phyloP scores from a whole-genome alignment of 2,797 vertebrate species.

The Halcyon chelicuti region DNA sequence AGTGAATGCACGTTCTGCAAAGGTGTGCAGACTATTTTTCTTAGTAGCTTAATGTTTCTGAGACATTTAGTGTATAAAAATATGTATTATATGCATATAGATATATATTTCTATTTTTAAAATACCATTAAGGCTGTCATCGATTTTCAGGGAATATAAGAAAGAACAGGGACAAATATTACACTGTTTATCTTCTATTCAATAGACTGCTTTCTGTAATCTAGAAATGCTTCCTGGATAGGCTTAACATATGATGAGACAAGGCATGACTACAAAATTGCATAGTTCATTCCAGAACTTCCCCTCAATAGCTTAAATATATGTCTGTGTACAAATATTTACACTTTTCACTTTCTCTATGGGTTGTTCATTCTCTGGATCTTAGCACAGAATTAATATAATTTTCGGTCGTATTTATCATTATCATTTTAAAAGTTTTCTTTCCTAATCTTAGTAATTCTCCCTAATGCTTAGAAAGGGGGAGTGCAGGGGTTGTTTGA shows the following conservation, averaged over 20 bases:
- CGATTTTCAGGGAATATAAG: neutral
- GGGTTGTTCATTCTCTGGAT: neutral
- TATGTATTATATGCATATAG: neutral
- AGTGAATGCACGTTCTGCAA: neutral
- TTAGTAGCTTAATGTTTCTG: neutral
- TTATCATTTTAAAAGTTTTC: neutral
- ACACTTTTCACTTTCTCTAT: neutral
- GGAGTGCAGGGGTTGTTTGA: neutral
- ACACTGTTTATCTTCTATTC: neutral
- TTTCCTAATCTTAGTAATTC: neutral
- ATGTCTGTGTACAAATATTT: neutral
- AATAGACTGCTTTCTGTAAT: neutral
- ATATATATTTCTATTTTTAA: neutral
- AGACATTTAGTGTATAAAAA: neutral
- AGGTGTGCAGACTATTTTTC: neutral
- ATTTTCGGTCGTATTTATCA: neutral
- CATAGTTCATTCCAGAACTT: neutral
- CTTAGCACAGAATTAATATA: neutral
- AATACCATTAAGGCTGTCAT: neutral
- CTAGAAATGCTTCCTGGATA: neutral
- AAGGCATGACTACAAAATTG: neutral
- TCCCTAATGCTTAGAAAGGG: neutral
- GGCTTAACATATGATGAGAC: neutral
- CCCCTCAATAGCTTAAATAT: neutral
- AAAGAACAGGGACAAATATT: neutral